These are phyloP conservation scores for Gila orcuttii DNA, from an alignment of 2,113 vertebrate species.

Conservation along the genomic window DNA sequence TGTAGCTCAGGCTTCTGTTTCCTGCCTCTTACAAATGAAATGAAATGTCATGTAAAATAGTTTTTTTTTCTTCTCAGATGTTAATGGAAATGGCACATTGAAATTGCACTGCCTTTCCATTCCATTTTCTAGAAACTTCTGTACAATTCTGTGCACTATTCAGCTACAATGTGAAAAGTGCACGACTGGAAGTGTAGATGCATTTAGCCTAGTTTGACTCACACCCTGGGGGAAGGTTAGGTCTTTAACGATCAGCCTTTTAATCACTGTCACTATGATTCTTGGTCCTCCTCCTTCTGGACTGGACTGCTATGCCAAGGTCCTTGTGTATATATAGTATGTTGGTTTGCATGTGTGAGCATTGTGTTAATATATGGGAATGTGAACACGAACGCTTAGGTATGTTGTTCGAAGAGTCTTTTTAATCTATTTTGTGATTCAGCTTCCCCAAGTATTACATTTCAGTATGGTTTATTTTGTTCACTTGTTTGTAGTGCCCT, in stretches of 20 bases:
- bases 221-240: constrained; percentile 36
- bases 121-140: background rate
- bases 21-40: background rate
- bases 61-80: background rate
- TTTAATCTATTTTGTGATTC: background rate
- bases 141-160: background rate
- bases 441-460: background rate
- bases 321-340: background rate
- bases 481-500: background rate
- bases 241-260: constrained; percentile 44
- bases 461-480: background rate
- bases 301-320: constrained; percentile 8
- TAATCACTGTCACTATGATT: constrained; percentile 59
- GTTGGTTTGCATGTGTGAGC: background rate
- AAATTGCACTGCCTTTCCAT: background rate
- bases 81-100: background rate
- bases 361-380: constrained; percentile 32
- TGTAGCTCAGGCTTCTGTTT: background rate
- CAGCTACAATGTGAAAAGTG: background rate
- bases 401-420: background rate
- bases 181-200: constrained; percentile 7
- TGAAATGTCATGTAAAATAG: constrained; percentile 3
- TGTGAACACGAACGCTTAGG: background rate
- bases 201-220: constrained; percentile 51
- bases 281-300: constrained; percentile 34